Evolutionary conservation across 2,888 invertebrate genomes (phyloP), one percentile per base, ranked within the genome.

Genomic region (Coecobrya sp.): DNA sequence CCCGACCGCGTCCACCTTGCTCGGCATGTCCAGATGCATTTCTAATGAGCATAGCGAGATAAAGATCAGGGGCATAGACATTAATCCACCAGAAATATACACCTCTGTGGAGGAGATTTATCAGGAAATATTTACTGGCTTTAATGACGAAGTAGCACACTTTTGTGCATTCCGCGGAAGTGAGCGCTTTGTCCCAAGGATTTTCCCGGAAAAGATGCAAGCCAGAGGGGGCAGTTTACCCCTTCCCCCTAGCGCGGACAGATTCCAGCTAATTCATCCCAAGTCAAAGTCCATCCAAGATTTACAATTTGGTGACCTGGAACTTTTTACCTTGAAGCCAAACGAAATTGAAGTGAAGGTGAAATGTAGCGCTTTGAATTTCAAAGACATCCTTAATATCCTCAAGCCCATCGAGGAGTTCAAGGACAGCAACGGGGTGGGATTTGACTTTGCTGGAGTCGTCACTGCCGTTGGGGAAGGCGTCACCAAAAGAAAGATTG

Each of bases 371-470:
- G 91, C 93, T 36, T 45, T 93, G n/a, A 93, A 93, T 36, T 93
- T 93, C 22, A 86, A 90, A 19, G 93, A 93, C 79, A 45, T 93
- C 0, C 84, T 93, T n/a, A 90, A 79, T 8, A 84, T 93, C 42
- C 36, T 93, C 2, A 93, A 93, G 68, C 93, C 93, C 0, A 65
- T 36, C 7, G 84, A 70, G 5, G 76, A 92, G 27, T 93, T 93
- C 30, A 89, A 90, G 30, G 89, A 86, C n/a, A 52, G 86, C 7
- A 79, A 93, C 25, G 85, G 87, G 0, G 92, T 93, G 0, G 93
- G 93, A 1, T 82, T 92, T 59, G 93, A 93, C 76, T 93, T 89
- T 62, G 45, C 91, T 16, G 93, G 93, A 7, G 85, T 92, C 5
- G 93, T 93, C 1, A 86, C 70, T 4, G 55, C 70, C 0, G 36